Evolutionary conservation across 1,140 invertebrate species (phyloP), one percentile per base, ranked within the genome.

Genomic region (Rhyzopertha dominica): DNA sequence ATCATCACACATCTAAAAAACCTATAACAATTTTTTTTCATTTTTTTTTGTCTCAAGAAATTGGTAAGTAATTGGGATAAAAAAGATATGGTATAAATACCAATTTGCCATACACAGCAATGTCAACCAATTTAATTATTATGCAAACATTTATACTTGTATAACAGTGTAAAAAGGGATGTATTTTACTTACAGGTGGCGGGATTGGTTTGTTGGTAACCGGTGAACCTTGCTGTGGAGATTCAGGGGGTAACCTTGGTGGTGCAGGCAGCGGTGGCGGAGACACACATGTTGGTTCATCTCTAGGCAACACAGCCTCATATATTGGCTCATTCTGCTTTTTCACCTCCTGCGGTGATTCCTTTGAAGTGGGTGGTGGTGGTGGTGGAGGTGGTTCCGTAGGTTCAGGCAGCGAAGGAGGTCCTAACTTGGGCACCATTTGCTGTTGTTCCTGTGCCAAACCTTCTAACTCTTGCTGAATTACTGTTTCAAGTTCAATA

Each of bases 241-340:
- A 72, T 29, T 64, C 64, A 4, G 69, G 61, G 8, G 67, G 55
- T 16, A 70, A 53, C 47, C 67, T 66, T 23, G 68, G 69, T 9
- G 69, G 72, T 5, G 69, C 65, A 16, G 69, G 70, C 16, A 71
- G 46, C 3, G 71, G 80, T 17, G 79, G 78, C 9, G 78, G 76
- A 7, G 75, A 75, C 19, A 71, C 69, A 45, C 75, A 73, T 2
- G 67, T 61, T 26, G 71, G 63, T 19, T 78, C 76, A 20, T 82
- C 79, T 12, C 84, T 69, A 1, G 84, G 85, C 42, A 85, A 72
- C 10, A 91, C 83, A 0, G 84, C 79, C 61, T 91, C 88, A 61
- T 91, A 91, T 54, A 91, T 91, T 1, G 87, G 87, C 61, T 91
- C 88, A 22, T 67, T 69, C 42, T 68, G 67, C 1, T 66, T 65